phyloP scores from a whole-genome alignment of 1,140 invertebrate genomes.

The Reticulitermes speratus region DNA sequence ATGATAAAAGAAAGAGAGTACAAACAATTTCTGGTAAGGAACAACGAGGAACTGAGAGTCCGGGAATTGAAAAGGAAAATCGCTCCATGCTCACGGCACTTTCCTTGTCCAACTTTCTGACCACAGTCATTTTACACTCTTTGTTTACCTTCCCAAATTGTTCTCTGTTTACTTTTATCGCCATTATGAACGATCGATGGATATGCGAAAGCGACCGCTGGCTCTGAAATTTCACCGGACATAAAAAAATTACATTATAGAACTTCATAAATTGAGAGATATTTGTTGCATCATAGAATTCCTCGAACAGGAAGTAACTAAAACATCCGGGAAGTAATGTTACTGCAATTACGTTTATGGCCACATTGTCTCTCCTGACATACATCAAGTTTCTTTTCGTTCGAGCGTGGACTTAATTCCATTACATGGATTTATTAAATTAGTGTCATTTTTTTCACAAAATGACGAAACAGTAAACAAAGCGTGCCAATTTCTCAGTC shows the following conservation, averaged over 20 bases:
- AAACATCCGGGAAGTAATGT: not conserved
- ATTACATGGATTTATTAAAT: not conserved
- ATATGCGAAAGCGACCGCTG: not conserved
- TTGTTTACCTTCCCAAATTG: too few species aligned
- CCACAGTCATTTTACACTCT: too few species aligned
- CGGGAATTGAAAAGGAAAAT: too few species aligned
- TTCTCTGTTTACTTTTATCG: too few species aligned
- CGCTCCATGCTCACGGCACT: too few species aligned
- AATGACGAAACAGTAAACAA: not conserved
- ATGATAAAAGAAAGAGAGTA: too few species aligned
- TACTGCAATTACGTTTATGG: not conserved
- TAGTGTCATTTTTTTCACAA: not conserved
- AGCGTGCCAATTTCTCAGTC: not conserved
- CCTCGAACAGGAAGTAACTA: not conserved
- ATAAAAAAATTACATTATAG: not conserved
- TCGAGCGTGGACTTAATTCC: not conserved
- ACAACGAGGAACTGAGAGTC: too few species aligned
- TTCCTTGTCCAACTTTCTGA: too few species aligned
- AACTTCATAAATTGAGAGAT: not conserved
- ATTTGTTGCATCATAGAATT: not conserved
- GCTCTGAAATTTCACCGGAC: not conserved
- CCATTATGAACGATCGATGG: too few species aligned
- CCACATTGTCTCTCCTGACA: not conserved
- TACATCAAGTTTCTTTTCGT: not conserved
- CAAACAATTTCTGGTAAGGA: too few species aligned